phyloP scores from a whole-genome alignment of 1,140 invertebrate genomes.

The Magallana angulata region DNA sequence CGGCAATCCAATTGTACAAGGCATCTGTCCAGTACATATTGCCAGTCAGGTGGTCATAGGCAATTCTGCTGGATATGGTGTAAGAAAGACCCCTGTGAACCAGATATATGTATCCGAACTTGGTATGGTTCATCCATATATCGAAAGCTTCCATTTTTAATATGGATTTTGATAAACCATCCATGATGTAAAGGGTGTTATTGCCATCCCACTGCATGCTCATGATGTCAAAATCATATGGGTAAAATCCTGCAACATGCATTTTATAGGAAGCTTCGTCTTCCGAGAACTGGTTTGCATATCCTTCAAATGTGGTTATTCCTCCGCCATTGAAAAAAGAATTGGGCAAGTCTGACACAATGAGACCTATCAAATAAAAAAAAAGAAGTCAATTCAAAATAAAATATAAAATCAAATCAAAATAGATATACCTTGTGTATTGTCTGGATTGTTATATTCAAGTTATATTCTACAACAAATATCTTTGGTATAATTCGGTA shows the following conservation, averaged over 20 bases:
- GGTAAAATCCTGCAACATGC: background rate
- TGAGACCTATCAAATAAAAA: background rate
- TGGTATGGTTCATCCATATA: conserved; percentile 20
- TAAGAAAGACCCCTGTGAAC: conserved; percentile 17
- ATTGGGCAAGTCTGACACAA: background rate
- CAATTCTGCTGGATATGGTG: conserved; percentile 2
- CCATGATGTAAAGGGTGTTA: background rate
- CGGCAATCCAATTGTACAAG: conserved; percentile 36
- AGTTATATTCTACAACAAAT: no score
- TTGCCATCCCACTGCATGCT: conserved; percentile 5
- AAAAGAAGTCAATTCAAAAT: no score
- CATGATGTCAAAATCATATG: background rate
- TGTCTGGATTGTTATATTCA: no score
- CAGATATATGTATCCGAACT: background rate
- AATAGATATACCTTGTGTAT: no score
- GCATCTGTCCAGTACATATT: conserved; percentile 47
- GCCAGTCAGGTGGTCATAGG: conserved; percentile 22
- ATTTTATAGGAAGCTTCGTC: background rate
- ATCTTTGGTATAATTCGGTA: no score
- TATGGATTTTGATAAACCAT: background rate
- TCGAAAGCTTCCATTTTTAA: background rate
- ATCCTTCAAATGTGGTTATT: background rate
- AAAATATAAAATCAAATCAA: no score
- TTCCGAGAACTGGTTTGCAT: background rate
- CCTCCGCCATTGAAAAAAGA: background rate